These are phyloP conservation scores for Brachycybe producta DNA, from an alignment of 2,888 invertebrate genomes.

Conservation along the genomic window DNA sequence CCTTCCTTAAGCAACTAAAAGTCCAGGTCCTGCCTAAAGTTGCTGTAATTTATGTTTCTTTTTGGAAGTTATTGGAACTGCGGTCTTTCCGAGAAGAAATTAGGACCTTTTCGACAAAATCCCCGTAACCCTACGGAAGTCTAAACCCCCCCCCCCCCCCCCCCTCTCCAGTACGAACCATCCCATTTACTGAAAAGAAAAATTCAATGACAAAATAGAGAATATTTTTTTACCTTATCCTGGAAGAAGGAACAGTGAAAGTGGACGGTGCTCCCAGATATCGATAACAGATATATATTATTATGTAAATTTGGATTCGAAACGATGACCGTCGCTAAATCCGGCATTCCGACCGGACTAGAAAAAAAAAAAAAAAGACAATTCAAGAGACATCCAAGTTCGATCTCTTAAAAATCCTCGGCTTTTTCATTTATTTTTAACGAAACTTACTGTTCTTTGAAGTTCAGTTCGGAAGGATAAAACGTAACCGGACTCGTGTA, in stretches of 20 bases:
- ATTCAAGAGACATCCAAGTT: no score
- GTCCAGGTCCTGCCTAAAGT: no score
- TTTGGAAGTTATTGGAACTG: no score
- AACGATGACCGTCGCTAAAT: slow-evolving; percentile 70
- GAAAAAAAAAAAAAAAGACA: slow-evolving; percentile 27
- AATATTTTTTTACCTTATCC: slow-evolving; percentile 57
- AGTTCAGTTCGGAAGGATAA: slow-evolving; percentile 54
- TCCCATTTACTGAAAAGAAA: no score
- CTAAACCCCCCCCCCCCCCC: no score
- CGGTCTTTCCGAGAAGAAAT: no score
- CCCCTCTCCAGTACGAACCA: no score
- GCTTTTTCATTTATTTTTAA: background rate
- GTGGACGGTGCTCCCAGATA: slow-evolving; percentile 84
- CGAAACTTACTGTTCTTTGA: slow-evolving; percentile 49
- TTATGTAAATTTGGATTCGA: slow-evolving; percentile 74
- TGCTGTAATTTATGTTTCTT: no score
- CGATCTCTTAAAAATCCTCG: slow-evolving; percentile 1
- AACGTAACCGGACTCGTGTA: slow-evolving; percentile 35
- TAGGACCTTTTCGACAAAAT: no score
- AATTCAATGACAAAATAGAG: background rate
- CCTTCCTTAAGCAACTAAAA: no score
- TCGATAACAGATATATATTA: slow-evolving; percentile 80
- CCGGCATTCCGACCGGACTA: slow-evolving; percentile 75
- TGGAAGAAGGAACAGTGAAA: slow-evolving; percentile 97
- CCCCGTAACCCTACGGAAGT: no score